These are phyloP conservation scores for Alcedo quadribrachys DNA, from an alignment of 2,797 vertebrate species.

Conservation along the genomic window DNA sequence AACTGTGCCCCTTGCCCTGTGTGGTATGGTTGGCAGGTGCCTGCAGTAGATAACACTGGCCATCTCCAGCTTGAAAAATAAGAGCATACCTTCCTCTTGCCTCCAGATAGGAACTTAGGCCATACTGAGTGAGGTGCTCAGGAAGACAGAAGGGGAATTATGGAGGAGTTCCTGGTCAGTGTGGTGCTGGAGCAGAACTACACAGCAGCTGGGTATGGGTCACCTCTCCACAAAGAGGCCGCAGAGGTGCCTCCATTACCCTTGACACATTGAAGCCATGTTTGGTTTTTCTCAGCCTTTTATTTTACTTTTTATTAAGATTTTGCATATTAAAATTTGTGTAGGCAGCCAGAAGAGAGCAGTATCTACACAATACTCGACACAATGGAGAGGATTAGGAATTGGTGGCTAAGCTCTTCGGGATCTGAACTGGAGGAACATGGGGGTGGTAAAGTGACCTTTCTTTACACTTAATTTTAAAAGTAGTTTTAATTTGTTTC, in stretches of 20 bases:
- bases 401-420: conserved; percentile 29
- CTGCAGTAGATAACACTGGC: neutral
- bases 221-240: neutral
- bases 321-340: conserved; percentile 73
- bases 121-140: neutral
- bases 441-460: neutral
- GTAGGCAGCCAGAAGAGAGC: conserved; percentile 77
- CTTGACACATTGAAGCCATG: neutral
- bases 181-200: neutral
- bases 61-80: neutral
- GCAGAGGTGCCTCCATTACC: neutral
- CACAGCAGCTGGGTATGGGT: neutral
- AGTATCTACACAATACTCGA: conserved; percentile 73
- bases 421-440: neutral
- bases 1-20: neutral
- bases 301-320: conserved; percentile 51
- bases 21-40: neutral
- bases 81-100: neutral
- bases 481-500: neutral
- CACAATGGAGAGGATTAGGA: conserved; percentile 46
- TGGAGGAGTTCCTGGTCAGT: neutral
- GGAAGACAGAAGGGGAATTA: neutral
- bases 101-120: neutral
- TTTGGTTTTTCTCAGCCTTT: conserved; percentile 18
- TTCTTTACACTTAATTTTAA: neutral